Conservation (phyloP, 2,888 invertebrate genomes). For the Dicyrtomina minuta region DNA sequence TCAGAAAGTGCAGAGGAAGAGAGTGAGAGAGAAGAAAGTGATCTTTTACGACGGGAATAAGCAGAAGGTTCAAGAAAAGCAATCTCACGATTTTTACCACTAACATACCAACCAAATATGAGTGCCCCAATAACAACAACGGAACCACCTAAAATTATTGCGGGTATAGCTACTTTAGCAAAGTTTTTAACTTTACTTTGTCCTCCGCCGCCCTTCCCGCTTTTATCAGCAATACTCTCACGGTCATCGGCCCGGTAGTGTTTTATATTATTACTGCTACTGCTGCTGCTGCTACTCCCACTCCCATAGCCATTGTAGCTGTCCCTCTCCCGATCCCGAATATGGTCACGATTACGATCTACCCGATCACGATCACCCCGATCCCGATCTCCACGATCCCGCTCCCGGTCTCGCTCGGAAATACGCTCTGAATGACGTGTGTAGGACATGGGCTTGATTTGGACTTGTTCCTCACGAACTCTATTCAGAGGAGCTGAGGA, state of each 20-base stretch:
- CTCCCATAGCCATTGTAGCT: slow-evolving; percentile 40
- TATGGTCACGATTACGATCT: not conserved
- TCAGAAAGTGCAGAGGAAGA: slow-evolving; percentile 40
- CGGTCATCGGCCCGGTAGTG: slow-evolving; percentile 64
- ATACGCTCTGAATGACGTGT: not conserved
- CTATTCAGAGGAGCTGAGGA: not conserved
- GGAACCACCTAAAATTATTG: slow-evolving; percentile 78
- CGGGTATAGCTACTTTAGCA: slow-evolving; percentile 67
- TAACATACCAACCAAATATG: slow-evolving; percentile 66
- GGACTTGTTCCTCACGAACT: slow-evolving; percentile 9
- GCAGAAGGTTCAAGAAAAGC: slow-evolving; percentile 49
- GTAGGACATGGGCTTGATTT: slow-evolving; percentile 15
- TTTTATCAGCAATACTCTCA: slow-evolving; percentile 60
- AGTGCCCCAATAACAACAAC: slow-evolving; percentile 79
- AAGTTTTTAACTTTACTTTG: slow-evolving; percentile 49
- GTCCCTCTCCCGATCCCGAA: not conserved
- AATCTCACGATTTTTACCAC: slow-evolving; percentile 50
- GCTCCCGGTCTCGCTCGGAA: too few species aligned
- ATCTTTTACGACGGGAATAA: slow-evolving; percentile 42
- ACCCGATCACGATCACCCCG: not conserved
- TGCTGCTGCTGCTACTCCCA: slow-evolving; percentile 47
- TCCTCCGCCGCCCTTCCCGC: slow-evolving; percentile 55
- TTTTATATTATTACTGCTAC: slow-evolving; percentile 58
- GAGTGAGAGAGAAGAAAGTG: slow-evolving; percentile 8
- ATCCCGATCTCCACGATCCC: too few species aligned